These are phyloP conservation scores for Lytechinus variegatus DNA, from an alignment of 35 echinoderm and acorn worm genomes.

Conservation along the genomic window DNA sequence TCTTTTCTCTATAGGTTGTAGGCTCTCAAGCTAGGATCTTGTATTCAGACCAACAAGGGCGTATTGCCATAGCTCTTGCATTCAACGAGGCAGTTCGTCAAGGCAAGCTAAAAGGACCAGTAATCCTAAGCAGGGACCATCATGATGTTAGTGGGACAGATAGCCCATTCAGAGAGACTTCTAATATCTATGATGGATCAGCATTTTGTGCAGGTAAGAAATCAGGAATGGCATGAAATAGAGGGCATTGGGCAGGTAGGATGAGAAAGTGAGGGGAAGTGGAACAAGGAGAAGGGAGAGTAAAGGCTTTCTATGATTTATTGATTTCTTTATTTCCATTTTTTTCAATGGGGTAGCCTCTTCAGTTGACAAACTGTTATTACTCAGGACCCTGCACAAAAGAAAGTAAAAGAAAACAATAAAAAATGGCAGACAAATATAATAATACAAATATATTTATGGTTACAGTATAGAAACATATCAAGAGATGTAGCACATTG, in stretches of 20 bases:
- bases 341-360: no score
- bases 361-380: no score
- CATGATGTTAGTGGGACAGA: conserved; percentile 99
- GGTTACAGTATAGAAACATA: no score
- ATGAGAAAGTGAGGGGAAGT: neutral
- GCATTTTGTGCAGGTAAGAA: conserved; percentile 94
- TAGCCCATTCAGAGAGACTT: conserved; percentile 97
- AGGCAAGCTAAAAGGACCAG: conserved; percentile 76
- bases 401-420: no score
- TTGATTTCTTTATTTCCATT: no score
- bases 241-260: no score
- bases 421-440: no score
- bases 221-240: neutral
- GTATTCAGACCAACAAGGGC: conserved; percentile 93
- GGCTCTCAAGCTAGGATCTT: conserved; percentile 95
- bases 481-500: no score
- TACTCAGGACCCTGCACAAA: no score
- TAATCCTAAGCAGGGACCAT: conserved; percentile 92
- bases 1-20: conserved; percentile 73
- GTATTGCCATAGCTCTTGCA: conserved; percentile 88
- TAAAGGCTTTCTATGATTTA: neutral
- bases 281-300: neutral
- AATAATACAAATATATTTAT: no score
- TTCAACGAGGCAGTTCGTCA: conserved; percentile 88
- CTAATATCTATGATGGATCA: conserved; percentile 97